phyloP scores from a whole-genome alignment of 2,797 vertebrate genomes.

The Allobates femoralis region DNA sequence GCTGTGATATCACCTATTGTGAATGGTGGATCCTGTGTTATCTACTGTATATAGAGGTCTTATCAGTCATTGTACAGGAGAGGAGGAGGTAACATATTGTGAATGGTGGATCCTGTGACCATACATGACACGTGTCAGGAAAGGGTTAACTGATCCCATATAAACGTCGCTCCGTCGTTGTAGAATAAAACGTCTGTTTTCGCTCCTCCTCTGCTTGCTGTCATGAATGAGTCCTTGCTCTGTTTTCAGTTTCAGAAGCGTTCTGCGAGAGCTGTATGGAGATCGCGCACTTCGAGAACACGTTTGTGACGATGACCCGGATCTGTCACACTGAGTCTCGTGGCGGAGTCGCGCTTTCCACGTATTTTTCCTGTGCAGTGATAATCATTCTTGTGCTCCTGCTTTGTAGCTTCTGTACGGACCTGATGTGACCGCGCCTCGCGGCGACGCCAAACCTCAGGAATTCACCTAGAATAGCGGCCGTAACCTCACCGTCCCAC shows the following conservation, averaged over 20 bases:
- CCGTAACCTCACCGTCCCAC: background rate
- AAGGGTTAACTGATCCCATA: too few relatives aligned
- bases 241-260: constrained; percentile 87
- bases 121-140: too few relatives aligned
- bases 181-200: too few relatives aligned
- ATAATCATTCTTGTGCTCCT: constrained; percentile 78
- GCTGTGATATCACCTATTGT: too few relatives aligned
- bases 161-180: too few relatives aligned
- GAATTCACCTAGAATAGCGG: background rate
- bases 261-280: constrained; percentile 85
- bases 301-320: constrained; percentile 88
- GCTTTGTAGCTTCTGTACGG: constrained; percentile 67
- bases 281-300: constrained; percentile 92
- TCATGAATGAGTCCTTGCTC: too few relatives aligned
- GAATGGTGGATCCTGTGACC: too few relatives aligned
- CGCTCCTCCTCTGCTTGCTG: background rate
- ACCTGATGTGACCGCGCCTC: background rate
- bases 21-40: too few relatives aligned
- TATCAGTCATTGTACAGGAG: too few relatives aligned
- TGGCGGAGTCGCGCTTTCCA: constrained; percentile 66
- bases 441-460: constrained; percentile 42
- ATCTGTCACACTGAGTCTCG: constrained; percentile 85
- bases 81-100: too few relatives aligned
- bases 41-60: too few relatives aligned
- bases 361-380: constrained; percentile 70